Percentiles rank a stretch among this genome's conserved stretches.
phyloP scores from a whole-genome alignment of 2,797 vertebrate species.

The Rhynchotus rufescens region DNA sequence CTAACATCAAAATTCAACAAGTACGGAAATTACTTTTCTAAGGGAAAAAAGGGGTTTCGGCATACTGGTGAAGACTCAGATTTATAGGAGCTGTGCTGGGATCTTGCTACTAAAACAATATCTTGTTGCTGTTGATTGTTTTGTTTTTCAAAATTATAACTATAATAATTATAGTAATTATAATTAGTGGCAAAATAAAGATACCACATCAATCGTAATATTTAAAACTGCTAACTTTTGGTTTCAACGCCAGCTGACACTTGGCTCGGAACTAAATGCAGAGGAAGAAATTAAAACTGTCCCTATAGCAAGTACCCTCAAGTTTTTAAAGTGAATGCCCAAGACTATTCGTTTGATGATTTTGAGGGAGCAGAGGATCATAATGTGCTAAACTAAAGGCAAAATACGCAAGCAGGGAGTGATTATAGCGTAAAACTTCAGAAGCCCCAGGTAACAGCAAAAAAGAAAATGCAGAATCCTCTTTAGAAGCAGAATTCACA shows the following conservation, averaged over 20 bases:
- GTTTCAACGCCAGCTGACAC: not conserved
- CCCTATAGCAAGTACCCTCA: not conserved
- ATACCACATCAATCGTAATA: not conserved
- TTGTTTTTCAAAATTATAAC: not conserved
- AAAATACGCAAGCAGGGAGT: not conserved
- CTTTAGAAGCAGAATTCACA: not conserved
- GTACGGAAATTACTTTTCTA: not conserved
- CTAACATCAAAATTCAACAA: not conserved
- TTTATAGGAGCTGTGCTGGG: not conserved
- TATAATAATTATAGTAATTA: no score
- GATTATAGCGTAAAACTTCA: not conserved
- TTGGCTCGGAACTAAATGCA: constrained; percentile 24
- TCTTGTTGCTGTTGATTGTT: not conserved
- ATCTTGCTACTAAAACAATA: not conserved
- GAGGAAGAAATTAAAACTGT: constrained; percentile 36
- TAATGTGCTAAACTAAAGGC: not conserved
- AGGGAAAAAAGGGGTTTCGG: not conserved
- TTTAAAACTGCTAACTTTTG: not conserved
- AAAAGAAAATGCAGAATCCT: not conserved
- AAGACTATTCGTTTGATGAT: not conserved
- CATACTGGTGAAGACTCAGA: not conserved
- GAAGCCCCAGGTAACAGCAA: not conserved
- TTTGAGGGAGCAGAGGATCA: not conserved
- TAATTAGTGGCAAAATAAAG: constrained; percentile 2
- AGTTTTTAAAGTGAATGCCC: constrained; percentile 12